Evolutionary conservation across 2,797 vertebrate genomes (phyloP), one percentile per base, ranked within the genome.

Genomic region (Pygocentrus nattereri): DNA sequence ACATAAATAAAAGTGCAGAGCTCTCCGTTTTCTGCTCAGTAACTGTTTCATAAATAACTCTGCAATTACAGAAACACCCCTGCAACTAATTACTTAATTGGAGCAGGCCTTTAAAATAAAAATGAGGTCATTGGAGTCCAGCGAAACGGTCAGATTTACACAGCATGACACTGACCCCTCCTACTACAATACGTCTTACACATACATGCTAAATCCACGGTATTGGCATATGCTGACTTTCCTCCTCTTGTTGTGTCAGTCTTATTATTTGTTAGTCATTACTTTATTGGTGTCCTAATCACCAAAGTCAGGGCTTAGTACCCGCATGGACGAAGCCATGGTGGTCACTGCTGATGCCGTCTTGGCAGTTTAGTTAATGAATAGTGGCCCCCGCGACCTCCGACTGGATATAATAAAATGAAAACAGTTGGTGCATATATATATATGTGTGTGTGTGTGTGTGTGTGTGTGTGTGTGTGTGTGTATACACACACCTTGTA

Each of bases 71-170:
- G 80, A 92, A 94, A 94, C 93, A 92, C 90, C 86, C 82, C 23
- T 83, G 81, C 84, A 93, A 84, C 93, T 95, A 93, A 95, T 95
- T 93, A 94, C 92, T 94, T 95, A 94, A 94, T 94, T 94, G 93
- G 91, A 92, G 91, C 84, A 88, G 88, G 91, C 85, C 93, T 92
- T 93, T 93, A 93, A 93, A 94, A 89, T 92, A 88, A 92, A 92
- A 93, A 91, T 94, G 93, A 94, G 93, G 93, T 94, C 87, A 94
- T 92, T 89, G 61, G 88, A 89, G 90, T 93, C 91, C 92, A 89
- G 93, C 90, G 92, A 92, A 89, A 47, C 10, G 73, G 76, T 84
- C 84, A 85, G 85, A 84, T 86, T 81, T 85, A 82, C 82, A 82
- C 80, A 82, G 82, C 74, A 81, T 88, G 89, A 92, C 89, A 87